These are phyloP conservation scores for Anolis carolinensis DNA, from an alignment of 2,113 vertebrate species.

Conservation along the genomic window DNA sequence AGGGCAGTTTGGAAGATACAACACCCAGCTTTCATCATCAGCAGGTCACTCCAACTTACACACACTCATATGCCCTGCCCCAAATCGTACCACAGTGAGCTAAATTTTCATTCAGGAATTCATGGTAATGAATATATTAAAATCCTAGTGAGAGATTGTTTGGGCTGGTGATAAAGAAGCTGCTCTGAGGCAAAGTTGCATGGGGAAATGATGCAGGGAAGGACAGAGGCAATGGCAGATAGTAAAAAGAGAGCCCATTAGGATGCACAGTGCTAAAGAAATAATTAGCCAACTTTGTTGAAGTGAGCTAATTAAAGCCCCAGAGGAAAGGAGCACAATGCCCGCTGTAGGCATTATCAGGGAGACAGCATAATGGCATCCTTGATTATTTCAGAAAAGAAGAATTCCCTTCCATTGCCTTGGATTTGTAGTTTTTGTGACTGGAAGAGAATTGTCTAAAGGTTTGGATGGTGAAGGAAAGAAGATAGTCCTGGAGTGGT, in stretches of 20 bases:
- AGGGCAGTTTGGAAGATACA: not conserved
- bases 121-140: not conserved
- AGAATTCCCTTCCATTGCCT: not conserved
- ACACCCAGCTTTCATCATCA: not conserved
- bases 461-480: not conserved
- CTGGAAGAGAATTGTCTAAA: not conserved
- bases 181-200: not conserved
- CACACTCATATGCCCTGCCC: not conserved
- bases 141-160: not conserved
- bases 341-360: conserved; percentile 13
- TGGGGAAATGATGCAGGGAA: not conserved
- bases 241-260: not conserved
- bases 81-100: not conserved
- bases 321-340: fast-evolving
- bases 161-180: not conserved
- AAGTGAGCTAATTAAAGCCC: conserved; percentile 29
- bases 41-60: too few relatives aligned
- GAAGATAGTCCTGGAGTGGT: too few relatives aligned
- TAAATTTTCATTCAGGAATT: not conserved
- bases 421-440: not conserved
- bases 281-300: conserved; percentile 44
- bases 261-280: conserved; percentile 5
- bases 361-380: not conserved
- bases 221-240: not conserved
- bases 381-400: not conserved